Evolutionary conservation across 2,113 vertebrate species (phyloP).

Genomic region (Melanotaenia duboulayi): DNA sequence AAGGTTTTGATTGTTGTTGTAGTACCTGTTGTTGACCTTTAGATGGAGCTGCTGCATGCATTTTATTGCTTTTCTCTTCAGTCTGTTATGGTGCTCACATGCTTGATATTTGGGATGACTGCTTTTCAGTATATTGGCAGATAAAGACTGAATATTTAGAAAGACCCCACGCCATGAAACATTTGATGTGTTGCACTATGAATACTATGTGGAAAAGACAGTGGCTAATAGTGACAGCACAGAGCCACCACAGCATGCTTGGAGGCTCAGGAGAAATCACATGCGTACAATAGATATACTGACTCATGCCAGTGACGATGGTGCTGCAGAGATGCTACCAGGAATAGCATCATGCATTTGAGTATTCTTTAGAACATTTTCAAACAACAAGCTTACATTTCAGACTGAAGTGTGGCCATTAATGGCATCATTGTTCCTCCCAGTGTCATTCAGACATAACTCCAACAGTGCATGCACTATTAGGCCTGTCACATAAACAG

Average conservation of each 20-base stretch:
- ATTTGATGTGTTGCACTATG: neutral
- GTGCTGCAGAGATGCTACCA: neutral
- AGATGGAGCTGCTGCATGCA: constrained; percentile 83
- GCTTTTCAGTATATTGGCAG: neutral
- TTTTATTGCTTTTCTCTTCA: constrained; percentile 56
- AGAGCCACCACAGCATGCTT: constrained; percentile 4
- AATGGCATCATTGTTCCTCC: no score
- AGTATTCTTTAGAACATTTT: neutral
- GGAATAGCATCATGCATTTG: neutral
- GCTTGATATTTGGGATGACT: neutral
- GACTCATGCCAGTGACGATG: neutral
- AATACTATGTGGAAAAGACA: neutral
- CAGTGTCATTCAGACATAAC: no score
- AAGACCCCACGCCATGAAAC: constrained; percentile 17
- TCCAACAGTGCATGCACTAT: neutral
- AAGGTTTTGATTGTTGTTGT: constrained; percentile 45
- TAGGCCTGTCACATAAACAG: neutral
- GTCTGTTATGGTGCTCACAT: constrained; percentile 15
- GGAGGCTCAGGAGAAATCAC: constrained; percentile 27
- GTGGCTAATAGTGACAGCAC: neutral
- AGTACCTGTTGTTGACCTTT: constrained; percentile 73
- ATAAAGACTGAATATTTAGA: neutral
- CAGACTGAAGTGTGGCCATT: neutral
- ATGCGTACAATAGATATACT: constrained; percentile 12
- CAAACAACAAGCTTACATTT: neutral